Base-by-base conservation (phyloP, 2,888 invertebrate species). In the Amblyteles armatorius region DNA sequence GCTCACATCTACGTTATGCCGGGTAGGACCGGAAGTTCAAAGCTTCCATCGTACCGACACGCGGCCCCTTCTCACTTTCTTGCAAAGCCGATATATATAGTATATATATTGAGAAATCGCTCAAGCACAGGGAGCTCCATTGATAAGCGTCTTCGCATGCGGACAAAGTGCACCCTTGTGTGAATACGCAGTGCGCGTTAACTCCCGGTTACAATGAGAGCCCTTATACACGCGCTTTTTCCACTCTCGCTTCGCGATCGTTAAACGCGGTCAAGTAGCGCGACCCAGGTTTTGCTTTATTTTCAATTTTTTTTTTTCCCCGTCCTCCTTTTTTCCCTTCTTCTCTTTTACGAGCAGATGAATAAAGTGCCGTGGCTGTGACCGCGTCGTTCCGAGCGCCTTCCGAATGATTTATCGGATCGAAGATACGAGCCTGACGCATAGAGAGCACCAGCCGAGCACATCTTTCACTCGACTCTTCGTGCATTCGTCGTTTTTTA, bases 111-210 rank as follows among this genome's bases (percentile, higher is more conserved):
- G 33, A 74, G 52, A 72, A 80, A 11, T 48, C 48, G 11, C 65
- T 82, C 67, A 74, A 72, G 73, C 13, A 69, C 65, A 81, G 82
- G 82, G 79, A 79, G 74, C 67, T 71, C 76, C 82, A 82, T 85
- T 82, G 74, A 82, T 44, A 33, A 73, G 69, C 29, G 52, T 60
- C 26, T 44, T 55, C 36, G 48, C 3, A 72, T 65, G 48, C 63
- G 19, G 44, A 79, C 84, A 85, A 76, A 82, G 84, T 85, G 71
- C 71, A 72, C 78, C 79, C 82, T 85, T 85, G 84, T 79, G 69
- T 57, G 65, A 81, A 84, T 78, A 55, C 16, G 57, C 40, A 48
- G 55, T 60, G 60, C 50, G 48, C 11, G 52, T 26, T 55, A 60
- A 69, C 67, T 48, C 68, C 26, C 52, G 36, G 29, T 73, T 68